A percentile compares a stretch with the other conserved stretches of the same genome.
Conservation (phyloP, 2,113 vertebrate genomes). For the Lasiurus cinereus region DNA sequence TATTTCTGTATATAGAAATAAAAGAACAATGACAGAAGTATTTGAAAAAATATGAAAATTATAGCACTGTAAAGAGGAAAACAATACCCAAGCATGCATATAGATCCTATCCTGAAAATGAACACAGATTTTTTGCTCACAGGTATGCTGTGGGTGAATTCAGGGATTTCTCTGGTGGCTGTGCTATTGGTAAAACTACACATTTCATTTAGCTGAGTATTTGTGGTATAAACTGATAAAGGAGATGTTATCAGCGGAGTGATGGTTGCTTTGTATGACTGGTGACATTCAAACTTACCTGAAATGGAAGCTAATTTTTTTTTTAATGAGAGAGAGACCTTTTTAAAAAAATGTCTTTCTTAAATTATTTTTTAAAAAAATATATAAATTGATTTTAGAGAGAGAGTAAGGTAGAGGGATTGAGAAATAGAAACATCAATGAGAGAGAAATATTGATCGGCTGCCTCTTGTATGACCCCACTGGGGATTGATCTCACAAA, state of each 20-base stretch:
- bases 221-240: neutral
- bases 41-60: conserved; percentile 1
- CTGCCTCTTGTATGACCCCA: too few relatives aligned
- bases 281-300: conserved; percentile 34
- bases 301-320: conserved; percentile 57
- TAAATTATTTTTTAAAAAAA: too few relatives aligned
- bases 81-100: neutral
- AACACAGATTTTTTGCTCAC: neutral
- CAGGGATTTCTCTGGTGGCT: neutral
- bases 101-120: neutral
- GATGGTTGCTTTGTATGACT: neutral
- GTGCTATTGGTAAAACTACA: neutral
- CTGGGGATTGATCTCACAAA: too few relatives aligned
- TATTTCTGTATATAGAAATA: neutral
- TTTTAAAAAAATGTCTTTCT: too few relatives aligned
- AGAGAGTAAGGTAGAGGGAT: too few relatives aligned
- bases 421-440: too few relatives aligned
- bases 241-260: neutral
- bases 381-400: too few relatives aligned
- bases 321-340: conserved; percentile 2
- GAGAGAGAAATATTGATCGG: too few relatives aligned
- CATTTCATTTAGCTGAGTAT: neutral
- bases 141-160: neutral
- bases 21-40: neutral
- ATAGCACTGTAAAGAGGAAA: neutral